A percentile compares a stretch with the other conserved stretches of the same genome.
Conservation (phyloP, 2,113 vertebrate species). For the Laticauda colubrina region DNA sequence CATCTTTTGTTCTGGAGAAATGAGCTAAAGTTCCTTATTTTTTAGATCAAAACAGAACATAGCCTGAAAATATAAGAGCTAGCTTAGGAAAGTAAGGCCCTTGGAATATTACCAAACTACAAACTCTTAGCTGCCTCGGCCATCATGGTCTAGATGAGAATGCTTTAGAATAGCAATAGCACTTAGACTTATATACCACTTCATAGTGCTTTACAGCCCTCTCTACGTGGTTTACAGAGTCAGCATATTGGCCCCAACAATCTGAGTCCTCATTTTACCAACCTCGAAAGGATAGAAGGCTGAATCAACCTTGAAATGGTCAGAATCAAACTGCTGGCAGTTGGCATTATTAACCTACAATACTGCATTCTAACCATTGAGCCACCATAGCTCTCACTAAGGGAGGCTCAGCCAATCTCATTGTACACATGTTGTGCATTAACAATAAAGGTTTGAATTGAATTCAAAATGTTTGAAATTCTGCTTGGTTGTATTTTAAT, state of each 20-base stretch:
- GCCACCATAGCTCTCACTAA: neutral
- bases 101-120: neutral
- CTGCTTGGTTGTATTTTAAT: neutral
- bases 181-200: neutral
- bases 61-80: neutral
- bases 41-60: neutral
- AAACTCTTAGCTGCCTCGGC: neutral
- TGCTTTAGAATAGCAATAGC: neutral
- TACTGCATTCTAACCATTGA: neutral
- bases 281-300: neutral
- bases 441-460: too few relatives aligned
- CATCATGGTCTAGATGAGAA: neutral
- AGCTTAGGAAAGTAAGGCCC: neutral
- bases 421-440: too few relatives aligned
- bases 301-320: neutral
- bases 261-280: neutral
- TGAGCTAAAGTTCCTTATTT: neutral
- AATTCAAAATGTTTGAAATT: neutral
- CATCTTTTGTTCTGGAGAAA: neutral
- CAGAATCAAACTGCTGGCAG: neutral
- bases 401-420: too few relatives aligned
- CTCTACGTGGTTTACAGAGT: neutral
- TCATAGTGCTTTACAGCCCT: neutral
- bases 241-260: neutral
- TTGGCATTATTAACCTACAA: neutral